Percentiles rank a stretch among this genome's conserved stretches.
phyloP scores from a whole-genome alignment of 2,113 vertebrate genomes.

The Paradisaea rubra region DNA sequence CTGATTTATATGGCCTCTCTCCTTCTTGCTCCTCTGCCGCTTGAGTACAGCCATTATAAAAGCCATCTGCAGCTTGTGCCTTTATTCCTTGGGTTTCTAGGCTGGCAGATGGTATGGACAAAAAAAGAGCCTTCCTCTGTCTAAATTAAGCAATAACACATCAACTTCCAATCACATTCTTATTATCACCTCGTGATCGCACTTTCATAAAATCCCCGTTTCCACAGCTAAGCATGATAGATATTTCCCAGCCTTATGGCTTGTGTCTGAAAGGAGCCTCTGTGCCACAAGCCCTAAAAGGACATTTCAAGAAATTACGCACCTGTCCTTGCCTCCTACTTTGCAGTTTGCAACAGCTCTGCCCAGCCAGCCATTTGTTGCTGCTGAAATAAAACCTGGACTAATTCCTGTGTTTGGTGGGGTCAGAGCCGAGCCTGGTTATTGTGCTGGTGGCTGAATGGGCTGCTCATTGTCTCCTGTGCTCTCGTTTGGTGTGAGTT shows the following conservation, averaged over 20 bases:
- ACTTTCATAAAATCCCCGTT: background rate
- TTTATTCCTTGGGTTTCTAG: slow-evolving; percentile 56
- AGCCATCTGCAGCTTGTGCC: slow-evolving; percentile 43
- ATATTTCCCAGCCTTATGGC: slow-evolving; percentile 25
- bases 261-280: slow-evolving; percentile 3
- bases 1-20: slow-evolving; percentile 14
- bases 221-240: slow-evolving; percentile 10
- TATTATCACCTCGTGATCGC: background rate
- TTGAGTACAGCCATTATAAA: background rate
- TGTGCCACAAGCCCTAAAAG: background rate
- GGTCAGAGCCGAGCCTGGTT: background rate
- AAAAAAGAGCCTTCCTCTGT: slow-evolving; percentile 34
- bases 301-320: background rate
- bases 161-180: slow-evolving; percentile 30
- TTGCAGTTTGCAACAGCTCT: background rate
- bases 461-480: background rate
- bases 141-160: slow-evolving; percentile 17
- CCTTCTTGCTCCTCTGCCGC: background rate
- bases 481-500: background rate
- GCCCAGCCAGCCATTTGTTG: slow-evolving; percentile 9
- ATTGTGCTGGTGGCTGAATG: background rate
- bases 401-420: fast-evolving
- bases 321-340: background rate
- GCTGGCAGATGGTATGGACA: slow-evolving; percentile 49
- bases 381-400: background rate